phyloP scores from a whole-genome alignment of 2,797 vertebrate genomes.

The Urophycis tenuis region DNA sequence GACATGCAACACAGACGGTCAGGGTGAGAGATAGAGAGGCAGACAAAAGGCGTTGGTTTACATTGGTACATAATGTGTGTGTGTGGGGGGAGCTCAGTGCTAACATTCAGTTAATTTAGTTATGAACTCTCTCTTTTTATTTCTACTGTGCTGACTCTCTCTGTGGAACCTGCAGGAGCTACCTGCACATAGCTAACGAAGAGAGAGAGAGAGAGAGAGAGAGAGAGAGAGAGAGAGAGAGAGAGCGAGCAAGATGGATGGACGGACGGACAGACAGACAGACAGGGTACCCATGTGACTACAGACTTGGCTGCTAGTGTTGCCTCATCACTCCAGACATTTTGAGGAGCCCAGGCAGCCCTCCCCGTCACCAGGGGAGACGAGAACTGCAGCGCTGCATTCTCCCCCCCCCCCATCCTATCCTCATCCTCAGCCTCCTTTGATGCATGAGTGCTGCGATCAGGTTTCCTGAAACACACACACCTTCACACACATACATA shows the following conservation, averaged over 20 bases:
- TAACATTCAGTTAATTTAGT: slow-evolving; percentile 22
- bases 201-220: neutral
- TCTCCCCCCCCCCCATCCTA: slow-evolving; percentile 46
- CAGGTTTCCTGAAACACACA: slow-evolving; percentile 61
- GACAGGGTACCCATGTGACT: slow-evolving; percentile 29
- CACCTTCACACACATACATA: slow-evolving; percentile 25
- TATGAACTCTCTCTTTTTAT: too few species aligned
- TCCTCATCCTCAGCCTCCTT: slow-evolving; percentile 46
- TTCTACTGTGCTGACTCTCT: too few species aligned
- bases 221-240: neutral
- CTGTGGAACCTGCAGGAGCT: too few species aligned
- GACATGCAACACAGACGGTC: neutral
- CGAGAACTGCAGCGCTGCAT: slow-evolving; percentile 70
- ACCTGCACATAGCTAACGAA: slow-evolving; percentile 8
- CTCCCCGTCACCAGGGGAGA: slow-evolving; percentile 58
- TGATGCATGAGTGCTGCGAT: slow-evolving; percentile 68
- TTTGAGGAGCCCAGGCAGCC: slow-evolving; percentile 58
- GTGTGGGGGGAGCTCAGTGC: slow-evolving; percentile 26
- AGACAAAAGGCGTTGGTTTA: neutral
- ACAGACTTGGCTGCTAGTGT: slow-evolving; percentile 32
- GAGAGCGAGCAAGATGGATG: neutral
- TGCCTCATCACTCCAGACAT: slow-evolving; percentile 61
- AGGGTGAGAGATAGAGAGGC: neutral
- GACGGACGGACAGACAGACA: neutral
- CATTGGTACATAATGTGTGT: too few species aligned